Evolutionary conservation across 2,797 vertebrate genomes (phyloP).

Genomic region (Crypturellus tataupa): DNA sequence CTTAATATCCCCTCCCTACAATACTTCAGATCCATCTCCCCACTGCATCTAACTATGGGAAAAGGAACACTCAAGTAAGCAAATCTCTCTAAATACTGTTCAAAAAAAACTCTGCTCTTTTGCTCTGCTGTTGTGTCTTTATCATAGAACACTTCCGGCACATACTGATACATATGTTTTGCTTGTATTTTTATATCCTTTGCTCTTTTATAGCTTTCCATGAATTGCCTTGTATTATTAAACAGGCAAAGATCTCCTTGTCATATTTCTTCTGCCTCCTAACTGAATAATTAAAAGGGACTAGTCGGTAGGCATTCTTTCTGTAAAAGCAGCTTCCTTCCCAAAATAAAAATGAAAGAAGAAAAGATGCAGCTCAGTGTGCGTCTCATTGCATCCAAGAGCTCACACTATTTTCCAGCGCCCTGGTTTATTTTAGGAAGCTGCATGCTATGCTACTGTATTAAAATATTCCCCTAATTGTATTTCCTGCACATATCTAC

Average conservation of each 20-base stretch:
- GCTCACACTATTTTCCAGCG: neutral
- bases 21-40: neutral
- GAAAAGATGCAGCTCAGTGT: neutral
- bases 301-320: neutral
- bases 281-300: slow-evolving; percentile 37
- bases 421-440: neutral
- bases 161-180: neutral
- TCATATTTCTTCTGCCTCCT: slow-evolving; percentile 20
- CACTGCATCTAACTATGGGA: neutral
- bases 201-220: slow-evolving; percentile 18
- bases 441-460: neutral
- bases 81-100: neutral
- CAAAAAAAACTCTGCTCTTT: neutral
- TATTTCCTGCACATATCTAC: neutral
- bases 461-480: neutral
- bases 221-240: neutral
- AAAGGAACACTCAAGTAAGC: neutral
- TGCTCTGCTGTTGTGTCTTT: neutral
- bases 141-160: neutral
- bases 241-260: slow-evolving; percentile 30
- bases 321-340: neutral
- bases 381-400: neutral
- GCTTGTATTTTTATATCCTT: neutral
- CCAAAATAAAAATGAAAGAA: neutral
- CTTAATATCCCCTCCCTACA: neutral